Percentiles rank a stretch among this genome's conserved stretches.
Evolutionary conservation across 2,113 vertebrate species (phyloP).

Genomic region (Ceyx melanurus): DNA sequence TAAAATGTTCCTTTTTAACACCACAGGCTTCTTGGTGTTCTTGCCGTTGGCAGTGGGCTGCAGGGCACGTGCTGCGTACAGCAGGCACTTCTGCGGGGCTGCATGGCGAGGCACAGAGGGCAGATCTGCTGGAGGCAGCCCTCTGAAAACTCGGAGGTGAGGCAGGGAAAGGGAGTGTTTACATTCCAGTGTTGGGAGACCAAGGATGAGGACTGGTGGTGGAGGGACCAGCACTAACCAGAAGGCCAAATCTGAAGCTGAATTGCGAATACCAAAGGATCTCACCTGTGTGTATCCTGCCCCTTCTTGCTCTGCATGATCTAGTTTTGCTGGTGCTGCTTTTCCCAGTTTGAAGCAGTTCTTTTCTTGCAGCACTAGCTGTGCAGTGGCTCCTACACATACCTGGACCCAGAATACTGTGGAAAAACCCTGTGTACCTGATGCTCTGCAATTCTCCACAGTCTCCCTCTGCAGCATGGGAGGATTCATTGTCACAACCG

Average conservation of each 20-base stretch:
- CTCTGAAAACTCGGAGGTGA: neutral
- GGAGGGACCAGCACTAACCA: neutral
- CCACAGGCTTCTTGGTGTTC: slow-evolving; percentile 17
- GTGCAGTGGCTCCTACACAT: rapidly evolving
- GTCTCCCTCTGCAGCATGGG: neutral
- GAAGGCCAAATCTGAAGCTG: neutral
- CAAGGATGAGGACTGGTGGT: neutral
- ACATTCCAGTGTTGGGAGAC: neutral
- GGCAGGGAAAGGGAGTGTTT: neutral
- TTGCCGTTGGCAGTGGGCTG: neutral
- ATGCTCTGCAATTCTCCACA: rapidly evolving
- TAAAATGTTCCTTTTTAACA: slow-evolving; percentile 63
- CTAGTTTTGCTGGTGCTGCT: neutral
- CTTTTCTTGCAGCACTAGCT: neutral
- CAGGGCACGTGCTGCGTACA: rapidly evolving
- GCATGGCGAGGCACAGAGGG: neutral
- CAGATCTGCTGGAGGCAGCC: neutral
- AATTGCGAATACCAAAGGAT: neutral
- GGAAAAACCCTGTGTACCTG: neutral
- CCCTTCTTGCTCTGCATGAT: rapidly evolving
- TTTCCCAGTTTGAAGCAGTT: neutral
- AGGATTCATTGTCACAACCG: neutral
- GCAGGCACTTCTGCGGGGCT: rapidly evolving
- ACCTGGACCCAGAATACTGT: neutral
- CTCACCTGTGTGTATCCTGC: rapidly evolving